Conservation (phyloP, 1,140 invertebrate genomes). For the Euura lappo region DNA sequence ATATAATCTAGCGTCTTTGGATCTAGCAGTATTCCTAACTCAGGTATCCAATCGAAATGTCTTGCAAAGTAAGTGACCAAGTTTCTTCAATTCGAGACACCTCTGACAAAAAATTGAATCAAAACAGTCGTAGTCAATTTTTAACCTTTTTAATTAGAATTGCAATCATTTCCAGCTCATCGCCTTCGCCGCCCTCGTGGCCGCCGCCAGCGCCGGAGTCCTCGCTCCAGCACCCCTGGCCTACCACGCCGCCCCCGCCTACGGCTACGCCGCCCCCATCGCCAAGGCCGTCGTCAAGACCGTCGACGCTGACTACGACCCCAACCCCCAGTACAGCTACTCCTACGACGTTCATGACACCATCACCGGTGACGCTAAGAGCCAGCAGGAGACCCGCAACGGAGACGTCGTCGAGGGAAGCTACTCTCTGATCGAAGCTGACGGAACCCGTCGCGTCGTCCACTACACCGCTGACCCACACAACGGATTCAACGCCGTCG, state of each 20-base stretch:
- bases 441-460: constrained; percentile 32
- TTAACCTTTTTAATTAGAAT: neutral
- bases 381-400: constrained; percentile 61
- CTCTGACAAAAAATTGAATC: neutral
- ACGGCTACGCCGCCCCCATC: constrained; percentile 16
- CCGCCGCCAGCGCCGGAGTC: constrained; percentile 52
- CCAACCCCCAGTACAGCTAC: constrained; percentile 58
- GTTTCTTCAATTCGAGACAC: neutral
- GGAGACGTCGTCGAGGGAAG: constrained; percentile 62
- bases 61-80: neutral
- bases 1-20: neutral
- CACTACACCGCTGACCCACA: constrained; percentile 40
- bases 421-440: constrained; percentile 55
- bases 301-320: constrained; percentile 8
- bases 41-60: neutral
- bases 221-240: constrained; percentile 2
- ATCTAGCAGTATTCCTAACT: neutral
- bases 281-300: neutral
- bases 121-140: too few species aligned
- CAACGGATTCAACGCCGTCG: constrained; percentile 41
- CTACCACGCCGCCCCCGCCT: neutral
- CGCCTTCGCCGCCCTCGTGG: constrained; percentile 52
- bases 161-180: constrained; percentile 51
- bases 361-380: constrained; percentile 64
- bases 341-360: constrained; percentile 62